phyloP scores from a whole-genome alignment of 2,113 vertebrate genomes.

The Phainopepla nitens region DNA sequence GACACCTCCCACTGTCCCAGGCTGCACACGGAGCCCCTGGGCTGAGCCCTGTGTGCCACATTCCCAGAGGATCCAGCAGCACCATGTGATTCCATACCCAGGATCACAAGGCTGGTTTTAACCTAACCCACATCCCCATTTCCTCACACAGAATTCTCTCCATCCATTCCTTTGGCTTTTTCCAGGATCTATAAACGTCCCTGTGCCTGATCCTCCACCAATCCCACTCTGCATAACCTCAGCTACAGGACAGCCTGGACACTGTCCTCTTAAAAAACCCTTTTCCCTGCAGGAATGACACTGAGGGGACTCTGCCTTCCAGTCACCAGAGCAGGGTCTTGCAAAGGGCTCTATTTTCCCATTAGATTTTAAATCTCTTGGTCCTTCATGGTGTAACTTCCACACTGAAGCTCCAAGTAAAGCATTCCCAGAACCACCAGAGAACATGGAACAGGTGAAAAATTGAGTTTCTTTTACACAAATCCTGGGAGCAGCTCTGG shows the following conservation, averaged over 20 bases:
- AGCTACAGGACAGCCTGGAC: not conserved
- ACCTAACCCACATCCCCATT: not conserved
- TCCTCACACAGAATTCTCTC: not conserved
- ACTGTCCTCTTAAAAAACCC: accelerated
- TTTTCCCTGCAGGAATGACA: not conserved
- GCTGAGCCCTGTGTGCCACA: no score
- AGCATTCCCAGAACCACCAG: not conserved
- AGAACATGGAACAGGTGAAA: not conserved
- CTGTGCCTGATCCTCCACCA: not conserved
- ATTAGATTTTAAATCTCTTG: not conserved
- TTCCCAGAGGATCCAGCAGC: not conserved
- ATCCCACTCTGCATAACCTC: not conserved
- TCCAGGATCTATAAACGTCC: not conserved
- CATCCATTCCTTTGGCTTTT: not conserved
- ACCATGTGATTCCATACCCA: not conserved
- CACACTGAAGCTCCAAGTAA: not conserved
- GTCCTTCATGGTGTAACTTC: not conserved
- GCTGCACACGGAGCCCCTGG: no score
- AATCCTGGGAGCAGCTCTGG: not conserved
- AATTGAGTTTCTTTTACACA: not conserved
- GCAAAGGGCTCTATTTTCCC: not conserved
- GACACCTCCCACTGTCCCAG: not conserved
- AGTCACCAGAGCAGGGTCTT: not conserved
- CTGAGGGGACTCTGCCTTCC: not conserved
- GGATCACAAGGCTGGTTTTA: not conserved